These are phyloP conservation scores for Cantharis nigra DNA, from an alignment of 2,888 invertebrate genomes.

Conservation along the genomic window DNA sequence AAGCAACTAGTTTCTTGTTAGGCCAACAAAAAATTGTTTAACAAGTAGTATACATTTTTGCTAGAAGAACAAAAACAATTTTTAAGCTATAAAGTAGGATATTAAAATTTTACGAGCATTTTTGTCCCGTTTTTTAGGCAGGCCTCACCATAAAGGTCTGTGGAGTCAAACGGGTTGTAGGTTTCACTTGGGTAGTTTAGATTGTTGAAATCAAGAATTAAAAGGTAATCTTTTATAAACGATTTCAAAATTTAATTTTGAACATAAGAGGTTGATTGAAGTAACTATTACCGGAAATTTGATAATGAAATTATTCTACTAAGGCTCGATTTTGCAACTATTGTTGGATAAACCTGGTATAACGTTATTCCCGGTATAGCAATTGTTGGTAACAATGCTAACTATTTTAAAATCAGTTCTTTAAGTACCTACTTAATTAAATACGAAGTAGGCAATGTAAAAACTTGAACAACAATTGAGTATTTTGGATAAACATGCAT, in stretches of 20 bases:
- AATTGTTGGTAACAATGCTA: too few species aligned
- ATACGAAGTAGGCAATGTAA: neutral
- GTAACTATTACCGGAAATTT: neutral
- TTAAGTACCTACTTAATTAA: neutral
- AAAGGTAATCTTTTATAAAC: neutral
- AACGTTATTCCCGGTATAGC: too few species aligned
- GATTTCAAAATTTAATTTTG: neutral
- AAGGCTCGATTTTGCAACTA: neutral
- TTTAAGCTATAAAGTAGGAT: too few species aligned
- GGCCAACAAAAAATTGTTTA: too few species aligned
- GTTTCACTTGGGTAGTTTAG: neutral
- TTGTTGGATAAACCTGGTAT: too few species aligned
- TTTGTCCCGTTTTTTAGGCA: too few species aligned
- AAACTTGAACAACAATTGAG: neutral
- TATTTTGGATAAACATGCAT: neutral
- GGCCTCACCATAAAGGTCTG: too few species aligned
- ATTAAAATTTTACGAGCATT: too few species aligned
- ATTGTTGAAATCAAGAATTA: neutral
- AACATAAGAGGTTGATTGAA: neutral
- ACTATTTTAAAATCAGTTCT: too few species aligned
- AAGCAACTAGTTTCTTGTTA: too few species aligned
- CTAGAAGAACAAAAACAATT: too few species aligned
- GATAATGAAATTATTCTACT: neutral
- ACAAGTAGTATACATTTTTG: too few species aligned
- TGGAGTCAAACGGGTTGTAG: neutral